Evolutionary conservation across 2,797 vertebrate genomes (phyloP), one percentile per base, ranked within the genome.

Genomic region (Buphagus erythrorhynchus): DNA sequence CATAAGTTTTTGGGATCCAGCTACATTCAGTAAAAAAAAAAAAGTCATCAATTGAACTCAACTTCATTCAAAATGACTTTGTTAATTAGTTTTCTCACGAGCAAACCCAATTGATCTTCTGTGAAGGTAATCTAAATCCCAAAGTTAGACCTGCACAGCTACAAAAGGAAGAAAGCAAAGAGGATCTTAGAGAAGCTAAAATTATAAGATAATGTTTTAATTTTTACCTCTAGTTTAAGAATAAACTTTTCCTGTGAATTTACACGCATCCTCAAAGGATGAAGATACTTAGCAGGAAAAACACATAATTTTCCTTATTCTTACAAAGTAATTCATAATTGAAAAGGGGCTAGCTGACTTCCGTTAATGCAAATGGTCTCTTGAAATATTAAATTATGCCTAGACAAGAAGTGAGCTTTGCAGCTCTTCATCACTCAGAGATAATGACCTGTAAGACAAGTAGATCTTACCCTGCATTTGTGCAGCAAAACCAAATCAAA

Each of bases 361-460:
- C 94, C 84, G 89, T 88, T 96, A 94, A 95, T 90, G 89, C 85
- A 96, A 95, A 96, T 92, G 85, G 87, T 51, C 66, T 95, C 86
- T 58, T 96, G 85, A 97, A 95, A 97, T 94, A 97, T 91, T 96
- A 91, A 97, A 93, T 83, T 90, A 93, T n/a, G 17, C 79, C 76
- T 63, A 77, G 95, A 81, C 66, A 86, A 95, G 95, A 83, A 96
- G 89, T 69, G 90, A 96, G 93, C 93, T 95, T 90, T 93, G 88
- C 62, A 84, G 91, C 79, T 93, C 84, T 86, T 95, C 82, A 95
- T 96, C 89, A 96, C 80, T 95, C 79, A 90, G 43, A 91, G 87
- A 86, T 96, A 96, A 97, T 95, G 83, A 93, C 73, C 94, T 93
- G 1, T 16, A 48, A 91, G 91, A 93, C 71, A 89, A 90, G 89